Base-by-base conservation (phyloP, 1,140 invertebrate genomes). In the Helicoverpa zea region DNA sequence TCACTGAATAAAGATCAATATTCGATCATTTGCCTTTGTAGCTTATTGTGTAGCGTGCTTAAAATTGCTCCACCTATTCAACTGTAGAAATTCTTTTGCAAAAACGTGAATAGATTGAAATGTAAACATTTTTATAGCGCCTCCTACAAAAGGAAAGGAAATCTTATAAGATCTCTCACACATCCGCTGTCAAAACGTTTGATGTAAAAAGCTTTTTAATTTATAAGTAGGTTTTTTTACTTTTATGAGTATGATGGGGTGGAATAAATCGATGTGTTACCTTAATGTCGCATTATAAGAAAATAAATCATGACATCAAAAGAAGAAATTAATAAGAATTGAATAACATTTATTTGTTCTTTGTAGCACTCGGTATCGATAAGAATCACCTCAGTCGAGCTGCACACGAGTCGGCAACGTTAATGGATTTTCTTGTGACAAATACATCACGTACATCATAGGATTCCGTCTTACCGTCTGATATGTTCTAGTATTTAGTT, bases 1-100 rank as follows among this genome's bases (percentile, higher is more conserved):
- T 63, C 58, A 29, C 59, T 63, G 74, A 76, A 64, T 73, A 73
- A 29, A 72, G 13, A 58, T 52, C 18, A 47, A 43, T 30, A 47
- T 75, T 16, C n/a, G 54, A 59, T 47, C 35, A 59, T 61, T 29
- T 47, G 16, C 43, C 58, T 63, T 49, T 61, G 35, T 76, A 63
- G 18, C 13, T 73, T 23, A 76, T 47, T 51, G 56, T 61, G 73
- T 51, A 29, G 13, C 10, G n/a, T 63, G 70, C 56, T 73, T 58
- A 35, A 56, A 51, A 63, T 51, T 16, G 43, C 18, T 58, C 30
- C n/a, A 11, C n/a, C 63, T 73, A 54, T 73, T 73, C 14, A 61
- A 51, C 18, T 63, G 14, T 61, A n/a, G 5, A 0, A 66, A 47
- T 18, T 66, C 14, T 66, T 66, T 66, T 47, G n/a, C 18, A 16